Evolutionary conservation across 2,797 vertebrate species (phyloP), one percentile per base, ranked within the genome.

Genomic region (Lepilemur ruficaudatus): DNA sequence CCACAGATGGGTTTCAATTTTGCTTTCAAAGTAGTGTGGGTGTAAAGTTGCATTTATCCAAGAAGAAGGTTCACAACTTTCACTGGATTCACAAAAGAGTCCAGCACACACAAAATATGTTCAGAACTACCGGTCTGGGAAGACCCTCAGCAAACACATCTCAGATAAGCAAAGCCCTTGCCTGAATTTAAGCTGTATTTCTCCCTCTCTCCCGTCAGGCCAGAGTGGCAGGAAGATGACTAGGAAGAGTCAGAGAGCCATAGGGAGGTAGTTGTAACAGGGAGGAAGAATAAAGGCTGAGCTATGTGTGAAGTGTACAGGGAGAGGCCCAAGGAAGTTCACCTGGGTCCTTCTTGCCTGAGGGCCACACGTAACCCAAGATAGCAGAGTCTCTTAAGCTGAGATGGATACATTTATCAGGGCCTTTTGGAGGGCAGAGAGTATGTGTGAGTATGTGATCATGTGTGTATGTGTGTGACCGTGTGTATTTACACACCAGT

Each of bases 181-280:
- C 38, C 76, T 79, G 76, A 79, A 95, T 89, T 86, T 18, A 92
- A 92, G 70, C 12, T 32, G 59, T 79, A 73, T 61, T 73, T 89
- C 70, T 92, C 18, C 41, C 32, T 35, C 12, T 23, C 20, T 92
- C 23, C 35, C 6, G 43, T 52, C 43, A 61, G 43, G 50, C 41
- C 83, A 83, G 79, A 20, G 50, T 43, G n/a, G 43, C 35, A 20
- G 50, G 67, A 87, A 69, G 20, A n/a, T 67, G 50, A 79, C 50
- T 48, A 72, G 30, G 43, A 92, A 63, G 22, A 81, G 43, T 63
- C n/a, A 69, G 50, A 65, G 10, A 85, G n/a, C 69, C n/a, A 80
- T 15, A 57, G 18, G 30, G 43, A 65, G 28, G 11, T 75, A 38
- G 79, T 52, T 32, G 61, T 50, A 55, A 28, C 7, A 46, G 11